Conservation (phyloP, 2,113 vertebrate genomes). For the Sterna hirundo region DNA sequence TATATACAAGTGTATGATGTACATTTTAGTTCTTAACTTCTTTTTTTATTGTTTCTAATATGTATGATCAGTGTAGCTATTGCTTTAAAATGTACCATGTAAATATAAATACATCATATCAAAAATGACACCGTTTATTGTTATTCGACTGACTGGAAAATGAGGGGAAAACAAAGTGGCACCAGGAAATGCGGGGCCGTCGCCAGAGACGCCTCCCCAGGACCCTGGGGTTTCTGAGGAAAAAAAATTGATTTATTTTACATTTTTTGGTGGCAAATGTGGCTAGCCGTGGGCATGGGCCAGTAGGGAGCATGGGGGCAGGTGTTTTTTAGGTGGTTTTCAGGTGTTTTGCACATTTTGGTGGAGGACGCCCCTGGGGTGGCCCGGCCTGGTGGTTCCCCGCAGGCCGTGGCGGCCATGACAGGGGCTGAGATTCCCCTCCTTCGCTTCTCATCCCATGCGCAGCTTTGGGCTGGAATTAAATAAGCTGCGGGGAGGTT, state of each 20-base stretch:
- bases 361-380: accelerated
- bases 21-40: slow-evolving; percentile 92
- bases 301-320: accelerated
- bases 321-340: neutral
- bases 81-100: slow-evolving; percentile 90
- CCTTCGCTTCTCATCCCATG: neutral
- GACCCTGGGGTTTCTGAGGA: accelerated
- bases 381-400: neutral
- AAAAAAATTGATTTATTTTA: neutral
- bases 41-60: slow-evolving; percentile 96
- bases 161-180: accelerated
- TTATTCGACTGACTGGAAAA: neutral
- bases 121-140: slow-evolving; percentile 30
- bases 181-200: accelerated
- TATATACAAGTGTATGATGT: slow-evolving; percentile 98
- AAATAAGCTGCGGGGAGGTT: accelerated
- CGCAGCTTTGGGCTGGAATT: neutral
- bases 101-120: slow-evolving; percentile 89
- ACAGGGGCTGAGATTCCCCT: accelerated
- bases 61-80: slow-evolving; percentile 92
- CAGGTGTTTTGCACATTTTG: accelerated
- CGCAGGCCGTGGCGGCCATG: neutral
- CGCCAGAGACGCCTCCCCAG: accelerated
- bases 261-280: accelerated
- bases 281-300: accelerated